phyloP scores from a whole-genome alignment of 1,140 invertebrate genomes.

The Trachelipus rathkii region DNA sequence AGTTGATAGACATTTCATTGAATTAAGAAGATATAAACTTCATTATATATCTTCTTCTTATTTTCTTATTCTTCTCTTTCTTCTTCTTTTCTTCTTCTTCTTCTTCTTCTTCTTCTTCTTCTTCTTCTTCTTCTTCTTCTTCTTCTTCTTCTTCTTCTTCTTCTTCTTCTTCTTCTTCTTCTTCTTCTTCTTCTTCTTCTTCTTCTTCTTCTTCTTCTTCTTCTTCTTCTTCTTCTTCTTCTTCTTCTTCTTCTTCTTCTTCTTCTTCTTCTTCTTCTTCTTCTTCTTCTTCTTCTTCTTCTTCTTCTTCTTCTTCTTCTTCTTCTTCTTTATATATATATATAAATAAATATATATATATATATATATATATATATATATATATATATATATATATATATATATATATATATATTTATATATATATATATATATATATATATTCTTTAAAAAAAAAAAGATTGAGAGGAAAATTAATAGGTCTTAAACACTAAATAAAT shows the following conservation, averaged over 20 bases:
- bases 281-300: neutral
- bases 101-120: neutral
- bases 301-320: neutral
- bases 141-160: slow-evolving; percentile 8
- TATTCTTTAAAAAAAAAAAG: too few relatives aligned
- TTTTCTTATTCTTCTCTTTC: too few relatives aligned
- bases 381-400: slow-evolving; percentile 18
- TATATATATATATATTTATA: neutral
- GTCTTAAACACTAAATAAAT: too few relatives aligned
- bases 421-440: too few relatives aligned
- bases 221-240: neutral
- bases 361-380: slow-evolving; percentile 6
- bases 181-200: neutral
- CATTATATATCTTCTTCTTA: neutral
- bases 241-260: neutral
- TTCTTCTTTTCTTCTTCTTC: slow-evolving; percentile 8
- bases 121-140: slow-evolving; percentile 8
- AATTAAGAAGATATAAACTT: too few relatives aligned
- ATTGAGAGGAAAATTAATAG: too few relatives aligned
- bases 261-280: neutral
- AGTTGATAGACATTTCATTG: too few relatives aligned
- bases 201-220: slow-evolving; percentile 9
- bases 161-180: neutral
- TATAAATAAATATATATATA: neutral
- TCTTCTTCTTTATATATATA: too few relatives aligned